phyloP scores from a whole-genome alignment of 1,140 invertebrate species.

The Atta cephalotes region DNA sequence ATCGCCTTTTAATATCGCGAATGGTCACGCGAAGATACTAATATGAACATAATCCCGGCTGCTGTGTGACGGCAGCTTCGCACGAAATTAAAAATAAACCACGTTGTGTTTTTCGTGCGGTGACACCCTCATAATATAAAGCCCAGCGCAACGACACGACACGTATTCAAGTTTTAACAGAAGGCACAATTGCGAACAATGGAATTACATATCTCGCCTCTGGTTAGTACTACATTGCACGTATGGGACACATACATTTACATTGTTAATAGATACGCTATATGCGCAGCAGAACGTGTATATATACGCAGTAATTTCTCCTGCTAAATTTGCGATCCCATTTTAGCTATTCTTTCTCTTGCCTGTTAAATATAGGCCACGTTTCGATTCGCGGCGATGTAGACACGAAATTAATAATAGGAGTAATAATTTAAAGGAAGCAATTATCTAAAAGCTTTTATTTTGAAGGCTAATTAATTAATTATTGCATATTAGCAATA shows the following conservation, averaged over 20 bases:
- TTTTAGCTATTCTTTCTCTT: constrained; percentile 28
- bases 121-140: constrained; percentile 64
- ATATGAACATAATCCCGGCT: constrained; percentile 51
- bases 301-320: constrained; percentile 59
- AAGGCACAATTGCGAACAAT: constrained; percentile 75
- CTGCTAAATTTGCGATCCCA: constrained; percentile 30
- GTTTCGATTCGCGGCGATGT: constrained; percentile 5
- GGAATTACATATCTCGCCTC: constrained; percentile 73
- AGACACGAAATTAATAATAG: not conserved
- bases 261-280: constrained; percentile 74
- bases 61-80: constrained; percentile 24
- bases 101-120: constrained; percentile 30
- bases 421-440: not conserved
- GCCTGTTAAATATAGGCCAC: constrained; percentile 42
- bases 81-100: constrained; percentile 66
- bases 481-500: constrained; percentile 4
- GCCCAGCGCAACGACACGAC: constrained; percentile 25
- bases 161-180: constrained; percentile 74
- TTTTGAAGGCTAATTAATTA: constrained; percentile 10
- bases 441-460: constrained; percentile 43
- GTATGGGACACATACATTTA: constrained; percentile 70
- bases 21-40: constrained; percentile 63
- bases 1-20: constrained; percentile 59
- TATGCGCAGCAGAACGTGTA: not conserved
- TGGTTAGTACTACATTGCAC: constrained; percentile 68